Percentiles rank a stretch among this genome's conserved stretches.
Evolutionary conservation across 2,888 invertebrate species (phyloP).

Genomic region (Rhopalosiphum nymphaeae): DNA sequence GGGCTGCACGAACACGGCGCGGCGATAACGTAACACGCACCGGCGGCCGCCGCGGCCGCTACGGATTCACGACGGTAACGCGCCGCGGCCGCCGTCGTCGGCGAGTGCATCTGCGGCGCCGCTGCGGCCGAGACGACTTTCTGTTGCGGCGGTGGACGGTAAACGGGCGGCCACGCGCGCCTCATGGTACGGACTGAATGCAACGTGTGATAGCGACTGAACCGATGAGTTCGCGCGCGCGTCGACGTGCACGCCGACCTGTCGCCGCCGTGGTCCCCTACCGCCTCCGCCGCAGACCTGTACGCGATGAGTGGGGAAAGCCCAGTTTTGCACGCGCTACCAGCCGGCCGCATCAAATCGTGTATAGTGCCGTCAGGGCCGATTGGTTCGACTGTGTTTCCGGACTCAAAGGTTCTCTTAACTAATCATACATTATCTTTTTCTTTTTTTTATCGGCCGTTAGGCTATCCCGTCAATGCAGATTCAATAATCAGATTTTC

Average conservation of each 20-base stretch:
- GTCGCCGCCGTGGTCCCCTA: background rate
- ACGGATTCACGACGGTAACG: background rate
- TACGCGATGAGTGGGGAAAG: constrained; percentile 2
- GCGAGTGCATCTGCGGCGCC: constrained; percentile 45
- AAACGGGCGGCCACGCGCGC: constrained; percentile 77
- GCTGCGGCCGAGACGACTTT: constrained; percentile 73
- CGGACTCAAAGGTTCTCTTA: background rate
- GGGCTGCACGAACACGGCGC: constrained; percentile 61
- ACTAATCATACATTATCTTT: too few relatives aligned
- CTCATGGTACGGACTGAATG: constrained; percentile 68
- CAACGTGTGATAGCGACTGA: background rate
- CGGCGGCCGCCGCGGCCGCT: constrained; percentile 68
- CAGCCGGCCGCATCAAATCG: background rate
- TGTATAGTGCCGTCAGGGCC: background rate
- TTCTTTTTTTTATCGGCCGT: too few relatives aligned
- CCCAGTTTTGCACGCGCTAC: background rate
- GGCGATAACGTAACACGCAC: constrained; percentile 74
- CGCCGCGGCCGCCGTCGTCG: constrained; percentile 57
- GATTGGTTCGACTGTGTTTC: background rate
- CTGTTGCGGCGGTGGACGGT: constrained; percentile 71
- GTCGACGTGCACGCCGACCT: background rate
- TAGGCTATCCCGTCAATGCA: too few relatives aligned
- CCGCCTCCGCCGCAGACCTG: background rate
- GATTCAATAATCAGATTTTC: background rate
- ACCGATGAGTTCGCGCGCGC: constrained; percentile 64